Base-by-base conservation (phyloP, 92 coral and sea anemone genomes). In the Nematostella vectensis region DNA sequence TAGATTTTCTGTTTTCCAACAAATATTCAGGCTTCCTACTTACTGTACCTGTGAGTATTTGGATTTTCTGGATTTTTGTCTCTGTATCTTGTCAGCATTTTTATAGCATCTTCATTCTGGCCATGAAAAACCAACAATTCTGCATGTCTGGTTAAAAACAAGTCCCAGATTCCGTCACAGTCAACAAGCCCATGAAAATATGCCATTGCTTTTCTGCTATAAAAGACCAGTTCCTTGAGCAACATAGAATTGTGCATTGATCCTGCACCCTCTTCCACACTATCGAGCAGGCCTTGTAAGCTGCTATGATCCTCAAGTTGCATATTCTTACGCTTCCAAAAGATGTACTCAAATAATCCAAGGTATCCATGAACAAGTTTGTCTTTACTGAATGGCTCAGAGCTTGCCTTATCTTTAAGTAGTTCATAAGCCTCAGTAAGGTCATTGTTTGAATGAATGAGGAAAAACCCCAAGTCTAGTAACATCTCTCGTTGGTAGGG, bases 11-110 rank as follows among this genome's bases (percentile, higher is more conserved):
- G n/a, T n/a, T n/a, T n/a, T n/a, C n/a, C n/a, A n/a, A n/a, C n/a
- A n/a, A n/a, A n/a, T n/a, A n/a, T n/a, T n/a, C n/a, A n/a, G n/a
- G n/a, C n/a, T n/a, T n/a, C n/a, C n/a, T n/a, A n/a, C n/a, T n/a
- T 33, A 6, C 40, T 58, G 15, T 68, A 88, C 98, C 98, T 81
- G 74, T 85, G 88, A 26, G 98, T 67, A 60, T 91, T 91, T 17
- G 91, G 98, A 49, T 91, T 91, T 1, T 73, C 88, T 0, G 81
- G 76, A 57, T 91, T 85, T 40, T 59, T 81, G 8, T 70, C 85
- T 55, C 69, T 77, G 76, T 91, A 91, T 31, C 58, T 44, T 49
- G 62, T 62, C 57, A 91, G 66, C 38, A 87, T 60, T 29, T 31
- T 43, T 52, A 44, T 62, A 9, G 81, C 82, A 28, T 71, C 69